phyloP scores from a whole-genome alignment of 2,888 invertebrate genomes.

The Tuberolachnus salignus region DNA sequence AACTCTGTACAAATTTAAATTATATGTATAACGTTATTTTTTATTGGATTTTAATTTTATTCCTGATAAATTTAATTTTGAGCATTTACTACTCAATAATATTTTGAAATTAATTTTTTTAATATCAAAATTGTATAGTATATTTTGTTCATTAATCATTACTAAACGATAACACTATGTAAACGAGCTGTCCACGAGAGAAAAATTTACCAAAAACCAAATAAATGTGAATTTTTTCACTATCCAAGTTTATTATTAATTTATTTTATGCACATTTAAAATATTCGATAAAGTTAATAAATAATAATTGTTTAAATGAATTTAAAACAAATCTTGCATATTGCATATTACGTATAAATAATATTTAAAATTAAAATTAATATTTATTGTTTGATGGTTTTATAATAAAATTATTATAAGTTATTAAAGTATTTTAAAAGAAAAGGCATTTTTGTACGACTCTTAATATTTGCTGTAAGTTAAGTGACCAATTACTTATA shows the following conservation, averaged over 20 bases:
- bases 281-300: background rate
- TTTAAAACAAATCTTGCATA: too few species aligned
- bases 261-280: background rate
- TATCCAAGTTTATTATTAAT: background rate
- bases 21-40: slow-evolving; percentile 14
- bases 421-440: too few species aligned
- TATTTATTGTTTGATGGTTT: too few species aligned
- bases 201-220: background rate
- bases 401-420: too few species aligned
- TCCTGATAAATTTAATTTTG: background rate
- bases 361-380: too few species aligned
- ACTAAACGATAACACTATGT: background rate
- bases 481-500: too few species aligned
- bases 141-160: background rate
- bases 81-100: background rate
- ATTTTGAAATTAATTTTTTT: slow-evolving; percentile 5
- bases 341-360: too few species aligned
- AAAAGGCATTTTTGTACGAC: too few species aligned
- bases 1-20: background rate
- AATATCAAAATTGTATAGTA: background rate
- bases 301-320: too few species aligned
- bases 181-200: background rate
- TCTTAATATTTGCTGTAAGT: too few species aligned
- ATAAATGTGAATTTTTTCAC: background rate
- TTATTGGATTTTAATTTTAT: background rate